Evolutionary conservation across 2,113 vertebrate species (phyloP), one percentile per base, ranked within the genome.

Genomic region (Hydrochoerus hydrochaeris): DNA sequence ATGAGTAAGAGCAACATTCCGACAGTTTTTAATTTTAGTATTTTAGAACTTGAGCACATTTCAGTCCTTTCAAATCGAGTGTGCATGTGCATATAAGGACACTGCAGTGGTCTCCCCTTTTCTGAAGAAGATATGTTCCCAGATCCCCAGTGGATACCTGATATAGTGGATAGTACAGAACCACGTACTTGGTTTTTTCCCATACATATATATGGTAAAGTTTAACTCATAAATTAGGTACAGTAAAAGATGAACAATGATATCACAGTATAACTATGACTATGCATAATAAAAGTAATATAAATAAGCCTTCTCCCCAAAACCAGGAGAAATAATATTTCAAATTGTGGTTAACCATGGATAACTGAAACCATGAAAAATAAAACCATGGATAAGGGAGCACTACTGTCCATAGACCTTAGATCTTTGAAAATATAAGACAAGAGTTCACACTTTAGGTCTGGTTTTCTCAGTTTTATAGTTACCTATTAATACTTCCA

Each of bases 21-120:
- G 32, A 73, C 28, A 71, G 17, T 80, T 96, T 52, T 94, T 91
- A 30, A 75, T 83, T 88, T 65, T 91, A 85, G 35, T 88, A 38
- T 77, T 83, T 96, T 85, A 57, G 52, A 94, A 92, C 22, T 77
- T 38, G 5, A 90, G 2, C 60, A 46, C 58, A 67, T 46, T 41
- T 78, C 44, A 92, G 44, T 4, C 73, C n/a, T 95, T 75, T 87
- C 3, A 83, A 71, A 54, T 32, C 57, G 3, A 41, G 0, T 77
- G 6, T 57, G 28, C 32, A 57, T 26, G 9, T 60, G 13, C 30
- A 7, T 35, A 54, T 44, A 41, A 71, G 32, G n/a, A 44, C 52
- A 77, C 46, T 62, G 32, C 32, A 24, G 30, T 16, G 28, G 16
- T 81, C 13, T 14, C 41, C 38, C n/a, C 52, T 88, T 63, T 12